Evolutionary conservation across 2,113 vertebrate species (phyloP).

Genomic region (Pygoscelis antarcticus): DNA sequence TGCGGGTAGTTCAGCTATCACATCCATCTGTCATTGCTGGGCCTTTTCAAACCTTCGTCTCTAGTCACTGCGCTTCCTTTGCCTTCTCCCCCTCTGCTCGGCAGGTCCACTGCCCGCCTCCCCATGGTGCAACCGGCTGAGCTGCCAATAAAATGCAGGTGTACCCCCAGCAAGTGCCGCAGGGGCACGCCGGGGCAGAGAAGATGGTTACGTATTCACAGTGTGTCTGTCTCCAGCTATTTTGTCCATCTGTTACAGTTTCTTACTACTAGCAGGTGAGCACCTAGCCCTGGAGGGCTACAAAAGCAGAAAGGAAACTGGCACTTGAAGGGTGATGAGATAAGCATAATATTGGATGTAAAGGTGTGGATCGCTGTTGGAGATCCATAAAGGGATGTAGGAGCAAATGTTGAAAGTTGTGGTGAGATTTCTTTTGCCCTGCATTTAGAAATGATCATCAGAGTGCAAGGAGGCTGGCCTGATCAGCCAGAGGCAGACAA

Average conservation of each 20-base stretch:
- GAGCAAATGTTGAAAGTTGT: neutral
- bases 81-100: neutral
- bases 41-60: neutral
- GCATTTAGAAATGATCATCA: neutral
- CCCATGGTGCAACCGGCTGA: neutral
- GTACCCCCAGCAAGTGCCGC: neutral
- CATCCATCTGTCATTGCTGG: neutral
- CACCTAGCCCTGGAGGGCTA: neutral
- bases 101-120: neutral
- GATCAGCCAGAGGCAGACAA: neutral
- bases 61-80: neutral
- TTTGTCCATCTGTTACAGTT: slow-evolving; percentile 14
- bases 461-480: neutral
- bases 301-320: neutral
- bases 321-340: neutral
- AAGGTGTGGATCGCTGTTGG: neutral
- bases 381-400: neutral
- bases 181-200: neutral
- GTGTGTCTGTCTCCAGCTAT: neutral
- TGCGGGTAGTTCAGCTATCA: neutral
- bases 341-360: neutral
- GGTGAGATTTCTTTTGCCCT: neutral
- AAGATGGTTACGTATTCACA: neutral
- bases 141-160: neutral
- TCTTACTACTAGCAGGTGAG: neutral